Evolutionary conservation across 2,113 vertebrate genomes (phyloP).

Genomic region (Heptranchias perlo): DNA sequence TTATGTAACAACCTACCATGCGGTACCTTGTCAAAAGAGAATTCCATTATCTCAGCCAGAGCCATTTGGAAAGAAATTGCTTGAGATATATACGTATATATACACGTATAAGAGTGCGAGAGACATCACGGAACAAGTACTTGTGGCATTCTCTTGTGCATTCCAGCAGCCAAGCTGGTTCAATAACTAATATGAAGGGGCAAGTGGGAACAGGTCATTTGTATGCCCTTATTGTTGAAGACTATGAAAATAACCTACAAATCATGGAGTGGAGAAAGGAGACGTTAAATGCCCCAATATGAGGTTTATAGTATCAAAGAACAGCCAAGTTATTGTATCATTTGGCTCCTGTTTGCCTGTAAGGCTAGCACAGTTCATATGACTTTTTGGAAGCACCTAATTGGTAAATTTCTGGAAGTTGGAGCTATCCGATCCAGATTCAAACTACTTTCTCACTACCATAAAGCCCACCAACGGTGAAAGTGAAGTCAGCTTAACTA

Average conservation of each 20-base stretch:
- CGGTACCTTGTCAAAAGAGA: too few species aligned
- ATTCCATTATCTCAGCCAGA: neutral
- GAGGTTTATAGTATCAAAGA: neutral
- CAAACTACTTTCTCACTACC: neutral
- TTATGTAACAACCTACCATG: too few species aligned
- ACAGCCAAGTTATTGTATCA: neutral
- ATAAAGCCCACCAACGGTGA: neutral
- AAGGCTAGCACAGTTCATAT: neutral
- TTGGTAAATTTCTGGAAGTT: neutral
- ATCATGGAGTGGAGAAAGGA: neutral
- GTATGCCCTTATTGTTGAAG: neutral
- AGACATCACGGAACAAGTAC: neutral
- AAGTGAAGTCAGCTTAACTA: neutral
- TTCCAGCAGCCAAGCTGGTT: neutral
- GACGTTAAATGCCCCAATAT: neutral
- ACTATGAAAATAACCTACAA: neutral
- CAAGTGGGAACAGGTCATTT: neutral
- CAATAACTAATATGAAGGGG: neutral
- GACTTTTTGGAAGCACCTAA: neutral
- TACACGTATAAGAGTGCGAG: neutral
- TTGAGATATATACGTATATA: too few species aligned
- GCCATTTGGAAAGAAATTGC: neutral
- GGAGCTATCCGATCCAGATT: neutral
- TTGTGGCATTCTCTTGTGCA: neutral
- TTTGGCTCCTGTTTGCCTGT: neutral